Base-by-base conservation (phyloP, 2,888 invertebrate species). In the Tigriopus californicus region DNA sequence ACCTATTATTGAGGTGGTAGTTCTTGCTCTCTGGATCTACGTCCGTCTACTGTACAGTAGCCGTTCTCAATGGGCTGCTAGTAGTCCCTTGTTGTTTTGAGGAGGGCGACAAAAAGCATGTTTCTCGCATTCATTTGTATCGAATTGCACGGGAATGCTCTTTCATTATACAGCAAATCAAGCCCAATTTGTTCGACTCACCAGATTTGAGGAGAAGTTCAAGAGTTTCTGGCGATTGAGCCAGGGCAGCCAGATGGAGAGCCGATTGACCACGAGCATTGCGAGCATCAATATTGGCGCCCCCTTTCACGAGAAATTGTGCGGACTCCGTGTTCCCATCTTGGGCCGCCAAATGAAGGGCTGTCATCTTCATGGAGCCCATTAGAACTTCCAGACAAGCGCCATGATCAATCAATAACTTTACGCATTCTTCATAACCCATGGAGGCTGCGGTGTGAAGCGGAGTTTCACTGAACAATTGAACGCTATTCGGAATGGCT, bases 341-440 rank as follows among this genome's bases (percentile, higher is more conserved):
- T 67, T 88, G 87, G 0, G 89, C 85, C 5, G 90, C 87, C 65
- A 90, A 73, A 72, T 91, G 90, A 33, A 92, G 70, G 1, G 90
- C 84, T 0, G 90, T 88, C 57, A 83, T 79, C 66, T 80, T 78
- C 2, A 60, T 58, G 13, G 49, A 55, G n/a, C 65, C 65, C 24
- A 61, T 58, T 10, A 62, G 62, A 15, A 62, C 58, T 25, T 62
- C 56, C 1, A 84, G 82, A 66, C 87, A 86, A 1, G 88, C 86
- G 22, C 88, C 87, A 65, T 83, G 77, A 60, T 78, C 79, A 61
- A 88, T 73, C 22, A 91, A 74, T 62, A 90, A 72, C 69, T 80
- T 77, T 42, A 84, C 78, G 68, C 81, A 85, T 47, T 76, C 75
- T 1, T 78, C 75, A 42, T 80, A 80, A 0, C 86, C 86, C 49